phyloP scores from a whole-genome alignment of 2,797 vertebrate genomes.

The Eutrigla gurnardus region DNA sequence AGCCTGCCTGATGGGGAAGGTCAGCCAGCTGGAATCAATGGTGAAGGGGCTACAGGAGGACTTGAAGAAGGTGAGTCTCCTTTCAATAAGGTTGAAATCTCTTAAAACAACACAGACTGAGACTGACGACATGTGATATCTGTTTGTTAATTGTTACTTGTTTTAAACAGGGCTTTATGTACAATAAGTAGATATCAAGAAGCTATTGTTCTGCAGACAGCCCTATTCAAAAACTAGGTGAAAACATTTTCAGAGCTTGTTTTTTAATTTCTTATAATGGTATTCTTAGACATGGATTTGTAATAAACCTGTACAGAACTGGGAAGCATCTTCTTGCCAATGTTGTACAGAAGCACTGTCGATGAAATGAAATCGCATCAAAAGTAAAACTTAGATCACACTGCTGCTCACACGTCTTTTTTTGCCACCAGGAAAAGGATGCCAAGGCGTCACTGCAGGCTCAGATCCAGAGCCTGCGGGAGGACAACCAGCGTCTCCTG shows the following conservation, averaged over 20 bases:
- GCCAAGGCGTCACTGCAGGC: conserved; percentile 92
- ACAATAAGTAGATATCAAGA: not conserved
- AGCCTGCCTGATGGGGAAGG: conserved; percentile 91
- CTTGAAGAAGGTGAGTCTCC: conserved; percentile 90
- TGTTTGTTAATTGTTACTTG: not conserved
- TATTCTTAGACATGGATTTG: not conserved
- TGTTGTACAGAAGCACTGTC: not conserved
- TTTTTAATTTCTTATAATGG: not conserved
- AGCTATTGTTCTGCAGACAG: not conserved
- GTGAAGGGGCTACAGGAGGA: conserved; percentile 94
- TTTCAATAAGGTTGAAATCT: not conserved
- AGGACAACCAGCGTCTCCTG: conserved; percentile 92
- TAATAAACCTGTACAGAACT: not conserved
- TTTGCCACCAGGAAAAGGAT: conserved; percentile 90
- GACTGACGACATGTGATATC: not conserved
- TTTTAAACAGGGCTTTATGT: not conserved
- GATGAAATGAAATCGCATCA: not conserved
- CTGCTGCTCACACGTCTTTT: conserved; percentile 21
- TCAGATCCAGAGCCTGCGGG: conserved; percentile 81
- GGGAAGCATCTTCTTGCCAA: not conserved
- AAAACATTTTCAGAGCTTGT: not conserved
- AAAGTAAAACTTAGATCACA: not conserved
- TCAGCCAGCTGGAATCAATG: conserved; percentile 95
- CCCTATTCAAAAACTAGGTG: not conserved
- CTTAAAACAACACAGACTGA: not conserved